These are phyloP conservation scores for Calvadosia cruxmelitensis DNA, from an alignment of 30 jellyfish, hydroid and myxozoan genomes.

Conservation along the genomic window DNA sequence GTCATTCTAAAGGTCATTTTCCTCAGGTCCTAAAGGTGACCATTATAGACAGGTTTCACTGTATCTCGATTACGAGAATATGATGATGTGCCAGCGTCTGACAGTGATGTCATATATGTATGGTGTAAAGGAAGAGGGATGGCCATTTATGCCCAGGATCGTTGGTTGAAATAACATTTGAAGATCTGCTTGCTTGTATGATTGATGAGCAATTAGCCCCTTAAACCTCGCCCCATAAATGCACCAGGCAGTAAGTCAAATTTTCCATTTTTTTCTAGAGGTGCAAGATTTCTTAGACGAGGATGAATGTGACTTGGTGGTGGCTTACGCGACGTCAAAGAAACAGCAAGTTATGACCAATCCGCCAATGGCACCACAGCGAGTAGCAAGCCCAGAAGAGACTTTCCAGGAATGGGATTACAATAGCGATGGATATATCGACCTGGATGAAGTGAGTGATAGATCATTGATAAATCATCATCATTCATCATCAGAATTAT, in stretches of 20 bases:
- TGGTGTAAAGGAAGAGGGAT: neutral
- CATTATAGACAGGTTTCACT: no score
- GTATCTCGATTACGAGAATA: no score
- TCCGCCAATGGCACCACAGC: conserved; percentile 5
- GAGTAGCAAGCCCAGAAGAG: conserved; percentile 38
- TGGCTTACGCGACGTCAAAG: conserved; percentile 56
- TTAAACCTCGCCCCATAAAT: no score
- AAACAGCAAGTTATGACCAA: conserved; percentile 13
- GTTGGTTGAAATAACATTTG: neutral
- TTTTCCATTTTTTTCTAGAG: conserved; percentile 27
- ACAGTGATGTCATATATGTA: neutral
- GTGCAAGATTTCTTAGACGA: conserved; percentile 61
- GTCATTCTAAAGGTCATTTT: no score
- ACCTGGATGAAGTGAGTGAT: conserved; percentile 54
- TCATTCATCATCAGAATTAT: no score
- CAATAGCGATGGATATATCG: conserved; percentile 55
- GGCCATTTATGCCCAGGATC: neutral
- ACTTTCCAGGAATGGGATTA: conserved; percentile 64
- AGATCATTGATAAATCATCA: no score
- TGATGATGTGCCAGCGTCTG: neutral
- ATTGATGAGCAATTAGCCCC: no score
- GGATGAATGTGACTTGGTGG: conserved; percentile 68
- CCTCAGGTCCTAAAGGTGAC: no score
- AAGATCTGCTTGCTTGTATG: neutral
- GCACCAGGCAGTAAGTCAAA: no score